Conservation (phyloP, 2,797 vertebrate species). For the Sphenopsis melanotis region DNA sequence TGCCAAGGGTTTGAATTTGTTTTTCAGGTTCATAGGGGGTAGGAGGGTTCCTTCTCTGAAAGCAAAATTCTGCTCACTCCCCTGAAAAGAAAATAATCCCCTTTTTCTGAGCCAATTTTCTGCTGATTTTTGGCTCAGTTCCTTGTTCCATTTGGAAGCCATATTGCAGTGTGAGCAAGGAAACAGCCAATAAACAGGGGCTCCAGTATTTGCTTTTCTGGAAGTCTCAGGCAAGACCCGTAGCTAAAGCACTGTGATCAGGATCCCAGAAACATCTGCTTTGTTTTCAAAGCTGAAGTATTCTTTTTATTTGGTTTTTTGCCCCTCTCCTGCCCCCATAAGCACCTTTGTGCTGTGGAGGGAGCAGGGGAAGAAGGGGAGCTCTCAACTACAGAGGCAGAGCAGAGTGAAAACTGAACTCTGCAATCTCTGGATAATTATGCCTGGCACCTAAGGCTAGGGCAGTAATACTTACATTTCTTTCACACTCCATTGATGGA, state of each 20-base stretch:
- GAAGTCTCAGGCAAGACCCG: not conserved
- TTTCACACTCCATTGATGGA: slow-evolving; percentile 48
- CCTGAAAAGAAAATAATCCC: not conserved
- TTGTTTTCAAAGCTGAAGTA: slow-evolving; percentile 28
- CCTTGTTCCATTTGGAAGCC: slow-evolving; percentile 41
- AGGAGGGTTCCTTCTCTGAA: not conserved
- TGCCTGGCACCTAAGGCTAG: slow-evolving; percentile 17
- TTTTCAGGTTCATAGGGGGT: not conserved
- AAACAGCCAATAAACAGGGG: slow-evolving; percentile 30
- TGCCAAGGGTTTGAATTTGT: not conserved
- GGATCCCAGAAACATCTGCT: slow-evolving; percentile 47
- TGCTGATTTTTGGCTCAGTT: slow-evolving; percentile 9
- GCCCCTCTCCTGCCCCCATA: not conserved
- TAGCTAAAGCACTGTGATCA: not conserved
- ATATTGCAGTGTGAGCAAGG: slow-evolving; percentile 19
- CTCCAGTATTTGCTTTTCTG: slow-evolving; percentile 22
- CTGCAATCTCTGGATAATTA: slow-evolving; percentile 32
- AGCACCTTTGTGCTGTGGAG: not conserved
- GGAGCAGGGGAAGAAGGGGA: not conserved
- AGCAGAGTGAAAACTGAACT: slow-evolving; percentile 3
- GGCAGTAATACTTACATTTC: slow-evolving; percentile 41
- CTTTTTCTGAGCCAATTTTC: not conserved
- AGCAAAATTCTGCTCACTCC: not conserved
- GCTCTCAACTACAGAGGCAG: not conserved
- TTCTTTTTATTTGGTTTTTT: slow-evolving; percentile 6